Base-by-base conservation (phyloP, 2,888 invertebrate genomes). In the Leptopilina drosophilae region DNA sequence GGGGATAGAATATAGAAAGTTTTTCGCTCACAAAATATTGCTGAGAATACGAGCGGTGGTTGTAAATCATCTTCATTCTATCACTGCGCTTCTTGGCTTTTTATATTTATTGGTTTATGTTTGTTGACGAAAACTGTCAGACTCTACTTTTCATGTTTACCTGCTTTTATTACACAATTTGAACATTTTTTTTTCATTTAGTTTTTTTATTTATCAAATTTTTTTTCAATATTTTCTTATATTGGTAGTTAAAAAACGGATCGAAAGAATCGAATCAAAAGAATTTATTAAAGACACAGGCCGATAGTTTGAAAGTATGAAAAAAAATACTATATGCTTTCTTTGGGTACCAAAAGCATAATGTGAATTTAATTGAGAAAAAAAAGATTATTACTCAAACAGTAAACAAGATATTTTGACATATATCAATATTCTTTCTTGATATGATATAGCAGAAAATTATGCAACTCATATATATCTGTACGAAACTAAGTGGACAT, bases 61-160 rank as follows among this genome's bases (percentile, higher is more conserved):
- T 8, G 73, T 73, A 73, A 73, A 73, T 73, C 73, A 73, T 73
- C 53, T 73, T 56, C 73, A 73, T 73, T 73, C 73, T 73, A 1
- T 14, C 33, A 33, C 14, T 56, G 7, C 5, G 7, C 5, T 33
- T 33, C 56, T 11, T 53, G 14, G 53, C 73, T 73, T 73, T 73
- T 73, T 73, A 56, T 73, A 73, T 73, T 73, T 73, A 73, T 56
- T 73, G 73, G 73, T 73, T 73, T 73, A 73, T 73, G 33, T 14
- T 56, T 73, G 73, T 73, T 73, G 73, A 73, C 56, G 73, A 73
- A 73, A 73, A 73, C 53, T 73, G 56, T 20, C 73, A 33, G 26
- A 33, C n/a, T 9, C 33, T n/a, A 73, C 5, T 33, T 73, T 73
- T 33, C 1, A 56, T 53, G 46, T 14, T 33, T 9, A 53, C 73